Base-by-base conservation (phyloP, 2,113 vertebrate genomes). In the Plestiodon gilberti region DNA sequence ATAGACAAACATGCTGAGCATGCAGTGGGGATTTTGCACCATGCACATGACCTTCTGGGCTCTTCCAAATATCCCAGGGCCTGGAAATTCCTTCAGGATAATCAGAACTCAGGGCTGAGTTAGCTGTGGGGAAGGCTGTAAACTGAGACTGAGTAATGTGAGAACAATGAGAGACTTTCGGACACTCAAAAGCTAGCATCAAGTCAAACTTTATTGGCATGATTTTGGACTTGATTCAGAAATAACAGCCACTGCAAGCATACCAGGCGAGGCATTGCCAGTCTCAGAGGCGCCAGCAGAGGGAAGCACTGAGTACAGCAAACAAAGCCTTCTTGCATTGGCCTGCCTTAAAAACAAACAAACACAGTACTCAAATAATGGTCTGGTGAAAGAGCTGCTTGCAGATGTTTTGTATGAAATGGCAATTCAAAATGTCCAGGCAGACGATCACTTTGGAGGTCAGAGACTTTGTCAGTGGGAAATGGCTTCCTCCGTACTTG, bases 201-300 rank as follows among this genome's bases (percentile, higher is more conserved):
- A 69, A 81, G 40, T 55, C 65, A 70, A 35, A 55, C 64, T 82
- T 82, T 82, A 82, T 82, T 69, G 40, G 79, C 38, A 48, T 18
- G 6, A 30, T 8, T 40, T 23, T 70, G 64, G 30, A 70, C 43
- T 35, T 3, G n/a, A n/a, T 82, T 82, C 80, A 52, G 43, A n/a
- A 82, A 70, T 55, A 55, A 82, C 40, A 35, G 64, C 79, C 70
- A 57, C n/a, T 40, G 78, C 43, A 82, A 65, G 30, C n/a, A 14
- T 33, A 2, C 13, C 14, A 28, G n/a, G 11, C 33, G 15, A 71
- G 5, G 33, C 33, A n/a, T n/a, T 67, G 30, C 52, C 30, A 33
- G 6, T 57, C 52, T 78, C 48, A 25, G 78, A 62, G 38, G 48
- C 30, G 35, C 80, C 80, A 69, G 64, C 80, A 52, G 43, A 81